Percentiles rank a stretch among this genome's conserved stretches.
Evolutionary conservation across 2,888 invertebrate genomes (phyloP).

Genomic region (Elegia similella): DNA sequence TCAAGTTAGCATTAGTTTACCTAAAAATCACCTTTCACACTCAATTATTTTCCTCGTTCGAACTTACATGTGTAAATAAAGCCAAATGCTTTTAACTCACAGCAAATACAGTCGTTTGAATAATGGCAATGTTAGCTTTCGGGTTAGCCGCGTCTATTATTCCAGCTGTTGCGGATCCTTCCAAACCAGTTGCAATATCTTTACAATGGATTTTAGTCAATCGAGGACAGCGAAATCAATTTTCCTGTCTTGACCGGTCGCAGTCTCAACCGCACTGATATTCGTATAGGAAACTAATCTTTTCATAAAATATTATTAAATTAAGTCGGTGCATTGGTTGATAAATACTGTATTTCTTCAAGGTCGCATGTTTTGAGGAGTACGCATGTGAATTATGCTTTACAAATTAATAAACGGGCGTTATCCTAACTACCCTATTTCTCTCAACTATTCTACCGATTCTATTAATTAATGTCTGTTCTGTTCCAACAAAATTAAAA

Average conservation of each 20-base stretch:
- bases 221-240: slow-evolving; percentile 4
- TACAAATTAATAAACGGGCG: not conserved
- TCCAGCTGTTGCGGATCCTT: not conserved
- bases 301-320: too few species aligned
- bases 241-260: not conserved
- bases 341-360: not conserved
- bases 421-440: too few species aligned
- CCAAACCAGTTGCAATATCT: slow-evolving; percentile 5
- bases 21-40: too few species aligned
- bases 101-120: not conserved
- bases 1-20: too few species aligned
- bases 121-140: slow-evolving; percentile 4
- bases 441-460: too few species aligned
- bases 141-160: not conserved
- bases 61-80: not conserved
- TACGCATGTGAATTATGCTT: not conserved
- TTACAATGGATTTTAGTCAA: too few species aligned
- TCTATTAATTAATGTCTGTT: too few species aligned
- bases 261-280: not conserved
- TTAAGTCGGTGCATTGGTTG: too few species aligned
- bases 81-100: not conserved
- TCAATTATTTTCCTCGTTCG: too few species aligned
- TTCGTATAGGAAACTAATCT: not conserved
- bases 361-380: not conserved
- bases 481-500: too few species aligned